Evolutionary conservation across 1,140 invertebrate genomes (phyloP).

Genomic region (Neotoxoptera formosana): DNA sequence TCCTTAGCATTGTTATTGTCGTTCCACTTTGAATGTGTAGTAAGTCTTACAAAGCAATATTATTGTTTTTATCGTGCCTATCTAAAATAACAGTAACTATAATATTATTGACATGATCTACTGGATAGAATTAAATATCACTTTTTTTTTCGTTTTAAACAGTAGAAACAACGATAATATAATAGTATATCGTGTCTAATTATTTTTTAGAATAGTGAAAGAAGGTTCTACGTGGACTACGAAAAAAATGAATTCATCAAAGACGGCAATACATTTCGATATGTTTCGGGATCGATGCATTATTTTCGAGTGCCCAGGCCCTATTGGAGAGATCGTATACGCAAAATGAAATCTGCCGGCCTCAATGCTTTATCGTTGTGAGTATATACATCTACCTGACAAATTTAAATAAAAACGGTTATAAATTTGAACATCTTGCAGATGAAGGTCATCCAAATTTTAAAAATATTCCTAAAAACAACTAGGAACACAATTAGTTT

Average conservation of each 20-base stretch:
- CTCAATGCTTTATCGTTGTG: conserved; percentile 91
- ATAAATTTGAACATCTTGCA: not conserved
- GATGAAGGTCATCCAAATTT: accelerated
- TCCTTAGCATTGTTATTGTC: not conserved
- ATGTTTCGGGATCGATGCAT: conserved; percentile 89
- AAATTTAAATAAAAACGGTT: not conserved
- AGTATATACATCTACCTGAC: conserved; percentile 62
- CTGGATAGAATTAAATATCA: not conserved
- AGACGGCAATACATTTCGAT: conserved; percentile 83
- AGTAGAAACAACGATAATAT: not conserved
- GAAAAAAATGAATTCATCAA: conserved; percentile 79
- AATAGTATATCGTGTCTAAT: not conserved
- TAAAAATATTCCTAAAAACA: not conserved
- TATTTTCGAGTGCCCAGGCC: conserved; percentile 85
- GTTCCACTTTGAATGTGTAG: not conserved
- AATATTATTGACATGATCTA: not conserved
- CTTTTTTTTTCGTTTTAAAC: not conserved
- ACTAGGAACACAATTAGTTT: not conserved
- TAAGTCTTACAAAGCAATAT: not conserved
- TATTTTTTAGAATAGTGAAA: not conserved
- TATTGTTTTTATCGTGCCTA: not conserved
- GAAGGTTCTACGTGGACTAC: conserved; percentile 67
- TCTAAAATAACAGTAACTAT: not conserved
- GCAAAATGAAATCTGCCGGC: conserved; percentile 85
- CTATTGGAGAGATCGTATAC: conserved; percentile 85